Evolutionary conservation across 2,113 vertebrate genomes (phyloP).

Genomic region (Scolopax mira): DNA sequence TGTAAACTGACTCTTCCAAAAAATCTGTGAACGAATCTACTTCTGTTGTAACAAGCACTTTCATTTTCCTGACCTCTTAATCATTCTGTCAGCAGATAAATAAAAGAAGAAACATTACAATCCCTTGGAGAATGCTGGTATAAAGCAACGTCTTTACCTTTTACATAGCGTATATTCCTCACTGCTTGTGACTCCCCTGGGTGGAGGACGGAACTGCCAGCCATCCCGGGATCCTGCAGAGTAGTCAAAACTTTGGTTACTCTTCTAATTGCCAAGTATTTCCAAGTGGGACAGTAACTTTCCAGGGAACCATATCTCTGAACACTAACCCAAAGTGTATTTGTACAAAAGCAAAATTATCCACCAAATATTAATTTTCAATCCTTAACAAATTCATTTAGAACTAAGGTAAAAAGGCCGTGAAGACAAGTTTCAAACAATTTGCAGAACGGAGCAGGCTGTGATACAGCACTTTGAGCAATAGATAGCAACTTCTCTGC

Average conservation of each 20-base stretch:
- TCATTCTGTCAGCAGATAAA: background rate
- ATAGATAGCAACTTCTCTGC: background rate
- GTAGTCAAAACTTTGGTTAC: background rate
- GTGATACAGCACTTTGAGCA: background rate
- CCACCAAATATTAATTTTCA: background rate
- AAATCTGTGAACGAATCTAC: background rate
- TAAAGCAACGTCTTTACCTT: constrained; percentile 79
- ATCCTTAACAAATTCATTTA: background rate
- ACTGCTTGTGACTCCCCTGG: constrained; percentile 96
- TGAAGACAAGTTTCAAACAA: background rate
- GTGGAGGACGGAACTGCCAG: constrained; percentile 96
- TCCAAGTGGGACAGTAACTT: background rate
- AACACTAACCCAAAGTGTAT: background rate
- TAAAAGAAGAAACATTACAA: background rate
- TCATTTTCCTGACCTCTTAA: background rate
- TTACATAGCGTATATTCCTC: constrained; percentile 98
- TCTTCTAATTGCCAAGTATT: background rate
- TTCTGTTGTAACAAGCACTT: background rate
- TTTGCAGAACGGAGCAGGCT: background rate
- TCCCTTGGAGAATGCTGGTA: background rate
- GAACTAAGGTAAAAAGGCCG: background rate
- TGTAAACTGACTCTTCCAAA: background rate
- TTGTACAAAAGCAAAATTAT: background rate
- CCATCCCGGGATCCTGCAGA: constrained; percentile 83
- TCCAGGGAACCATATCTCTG: background rate